Base-by-base conservation (phyloP, 2,888 invertebrate species). In the Oscheius sp. region DNA sequence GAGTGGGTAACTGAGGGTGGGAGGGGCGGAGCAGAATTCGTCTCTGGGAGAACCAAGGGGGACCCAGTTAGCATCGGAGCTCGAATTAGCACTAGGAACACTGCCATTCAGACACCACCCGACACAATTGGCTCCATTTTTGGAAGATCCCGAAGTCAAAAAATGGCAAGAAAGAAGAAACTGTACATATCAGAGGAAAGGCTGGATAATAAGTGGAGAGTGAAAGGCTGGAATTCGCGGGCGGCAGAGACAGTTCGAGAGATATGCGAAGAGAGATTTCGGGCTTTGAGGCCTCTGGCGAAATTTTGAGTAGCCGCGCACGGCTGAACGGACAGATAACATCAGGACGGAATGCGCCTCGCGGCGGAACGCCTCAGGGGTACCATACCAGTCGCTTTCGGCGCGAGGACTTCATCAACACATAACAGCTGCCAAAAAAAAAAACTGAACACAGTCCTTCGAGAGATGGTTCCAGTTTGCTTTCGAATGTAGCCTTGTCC, bases 301-400 rank as follows among this genome's bases (percentile, higher is more conserved):
- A 58, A 35, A 68, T 55, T 68, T 68, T 68, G 68, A 68, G 68
- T 53, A 68, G 68, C 68, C 48, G 63, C 63, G 63, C 55, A 68
- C 68, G 68, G 68, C 68, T 55, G 68, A 37, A 68, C 68, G 68
- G 68, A 68, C 55, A 68, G 68, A 68, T 68, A 68, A 53, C 37
- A 68, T 68, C 68, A 55, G 68, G n/a, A 55, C 55, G 68, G 68
- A 68, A 68, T 68, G 68, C 68, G 68, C 68, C 63, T n/a, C 63
- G 42, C 50, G 65, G 29, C 32, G 47, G 13, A n/a, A 65, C 35
- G 37, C 60, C 32, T n/a, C 35, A 33, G n/a, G 37, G 37, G 58
- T 21, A 21, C 21, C 21, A 21, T 42, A 42, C 42, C 42, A 42
- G 42, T 42, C 7, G 42, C 42, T 42, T 3, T 42, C 42, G 42